Conservation (phyloP, 2,888 invertebrate genomes). For the Drosophila incognita region DNA sequence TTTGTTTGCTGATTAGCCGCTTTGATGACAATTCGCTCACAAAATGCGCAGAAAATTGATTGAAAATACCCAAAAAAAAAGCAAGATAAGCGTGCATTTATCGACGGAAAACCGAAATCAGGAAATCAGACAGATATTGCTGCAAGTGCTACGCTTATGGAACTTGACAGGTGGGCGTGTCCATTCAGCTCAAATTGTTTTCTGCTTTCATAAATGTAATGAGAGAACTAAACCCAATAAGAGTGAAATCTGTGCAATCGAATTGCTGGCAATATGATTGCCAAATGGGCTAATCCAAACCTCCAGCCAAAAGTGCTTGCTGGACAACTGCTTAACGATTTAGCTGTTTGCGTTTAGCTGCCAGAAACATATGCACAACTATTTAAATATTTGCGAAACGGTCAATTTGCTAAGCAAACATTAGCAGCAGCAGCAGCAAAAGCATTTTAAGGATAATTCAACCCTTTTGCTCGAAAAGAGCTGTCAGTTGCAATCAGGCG, state of each 20-base stretch:
- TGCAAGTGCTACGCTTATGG: neutral
- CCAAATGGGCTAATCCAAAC: neutral
- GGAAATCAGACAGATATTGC: constrained; percentile 4
- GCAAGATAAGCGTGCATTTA: constrained; percentile 42
- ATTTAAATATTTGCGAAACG: constrained; percentile 67
- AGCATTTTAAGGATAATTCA: constrained; percentile 25
- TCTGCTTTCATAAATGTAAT: constrained; percentile 58
- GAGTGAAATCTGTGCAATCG: constrained; percentile 52
- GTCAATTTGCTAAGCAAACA: constrained; percentile 76
- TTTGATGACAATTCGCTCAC: constrained; percentile 60
- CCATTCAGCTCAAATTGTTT: constrained; percentile 54
- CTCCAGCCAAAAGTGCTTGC: neutral
- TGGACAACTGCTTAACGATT: constrained; percentile 12
- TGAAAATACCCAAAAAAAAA: constrained; percentile 18
- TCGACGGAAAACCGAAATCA: neutral
- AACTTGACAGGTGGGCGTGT: constrained; percentile 49
- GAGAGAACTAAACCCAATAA: constrained; percentile 67
- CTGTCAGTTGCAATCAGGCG: constrained; percentile 82
- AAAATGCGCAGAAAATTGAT: constrained; percentile 35
- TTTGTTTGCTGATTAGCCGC: constrained; percentile 71
- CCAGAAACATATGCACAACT: constrained; percentile 63
- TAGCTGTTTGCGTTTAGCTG: constrained; percentile 27
- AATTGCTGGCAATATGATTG: constrained; percentile 60
- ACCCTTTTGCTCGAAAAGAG: constrained; percentile 69
- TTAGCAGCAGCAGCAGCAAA: neutral